Conservation (phyloP, 2,797 vertebrate species). For the Gastrophryne carolinensis region DNA sequence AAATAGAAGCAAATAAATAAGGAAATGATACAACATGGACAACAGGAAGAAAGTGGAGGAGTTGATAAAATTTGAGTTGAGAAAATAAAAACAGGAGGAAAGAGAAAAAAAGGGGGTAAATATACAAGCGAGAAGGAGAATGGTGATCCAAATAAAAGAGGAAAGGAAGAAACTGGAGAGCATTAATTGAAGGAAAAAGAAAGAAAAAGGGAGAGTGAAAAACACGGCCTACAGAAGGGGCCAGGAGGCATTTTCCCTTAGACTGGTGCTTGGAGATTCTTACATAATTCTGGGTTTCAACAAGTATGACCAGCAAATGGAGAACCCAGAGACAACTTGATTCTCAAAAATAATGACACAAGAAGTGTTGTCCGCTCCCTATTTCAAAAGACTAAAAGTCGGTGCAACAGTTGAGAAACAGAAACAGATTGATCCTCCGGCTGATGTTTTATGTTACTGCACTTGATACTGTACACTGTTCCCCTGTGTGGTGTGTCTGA, state of each 20-base stretch:
- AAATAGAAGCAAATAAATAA: neutral
- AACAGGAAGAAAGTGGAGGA: neutral
- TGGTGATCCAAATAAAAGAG: too few species aligned
- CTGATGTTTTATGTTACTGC: neutral
- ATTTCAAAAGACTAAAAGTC: neutral
- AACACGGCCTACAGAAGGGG: too few species aligned
- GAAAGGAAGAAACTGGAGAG: too few species aligned
- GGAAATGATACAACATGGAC: too few species aligned
- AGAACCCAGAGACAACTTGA: neutral
- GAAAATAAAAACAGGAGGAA: neutral
- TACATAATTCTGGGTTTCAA: too few species aligned
- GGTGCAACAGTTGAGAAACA: neutral
- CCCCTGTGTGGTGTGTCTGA: neutral
- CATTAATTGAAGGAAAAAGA: too few species aligned
- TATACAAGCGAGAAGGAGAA: neutral
- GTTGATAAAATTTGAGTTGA: neutral
- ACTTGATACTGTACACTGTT: neutral
- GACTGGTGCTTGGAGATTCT: too few species aligned
- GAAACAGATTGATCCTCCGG: neutral
- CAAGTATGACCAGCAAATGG: too few species aligned
- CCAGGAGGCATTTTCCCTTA: too few species aligned
- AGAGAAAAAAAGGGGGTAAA: too few species aligned
- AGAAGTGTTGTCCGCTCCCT: neutral
- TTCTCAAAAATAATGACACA: too few species aligned
- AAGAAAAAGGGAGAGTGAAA: neutral